phyloP scores from a whole-genome alignment of 2,888 invertebrate genomes.

The Altica lythri region DNA sequence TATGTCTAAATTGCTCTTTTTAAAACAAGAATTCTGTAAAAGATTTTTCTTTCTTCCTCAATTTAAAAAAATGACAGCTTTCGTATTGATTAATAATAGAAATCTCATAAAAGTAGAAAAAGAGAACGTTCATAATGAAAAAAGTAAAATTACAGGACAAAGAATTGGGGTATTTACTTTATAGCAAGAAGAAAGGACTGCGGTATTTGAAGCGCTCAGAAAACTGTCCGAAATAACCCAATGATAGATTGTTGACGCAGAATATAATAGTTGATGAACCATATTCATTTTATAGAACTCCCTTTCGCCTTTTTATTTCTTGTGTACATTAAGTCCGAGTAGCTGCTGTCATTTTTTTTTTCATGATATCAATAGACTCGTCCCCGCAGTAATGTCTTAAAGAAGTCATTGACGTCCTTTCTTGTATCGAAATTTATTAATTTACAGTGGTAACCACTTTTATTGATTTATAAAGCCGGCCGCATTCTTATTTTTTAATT shows the following conservation, averaged over 20 bases:
- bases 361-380: not conserved
- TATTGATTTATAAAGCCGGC: too few species aligned
- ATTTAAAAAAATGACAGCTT: not conserved
- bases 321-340: slow-evolving; percentile 16
- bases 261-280: slow-evolving; percentile 45
- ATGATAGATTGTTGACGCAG: slow-evolving; percentile 45
- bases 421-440: too few species aligned
- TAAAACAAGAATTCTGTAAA: too few species aligned
- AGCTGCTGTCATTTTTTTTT: slow-evolving; percentile 11
- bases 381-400: not conserved
- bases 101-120: slow-evolving; percentile 25
- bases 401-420: too few species aligned
- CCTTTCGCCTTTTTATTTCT: slow-evolving; percentile 13
- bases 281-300: slow-evolving; percentile 39
- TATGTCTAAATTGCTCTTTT: too few species aligned
- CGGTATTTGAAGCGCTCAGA: slow-evolving; percentile 24
- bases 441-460: too few species aligned
- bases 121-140: slow-evolving; percentile 10
- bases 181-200: slow-evolving; percentile 27
- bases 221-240: slow-evolving; percentile 35
- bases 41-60: too few species aligned
- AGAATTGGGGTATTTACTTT: slow-evolving; percentile 32
- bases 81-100: slow-evolving; percentile 28
- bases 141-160: slow-evolving; percentile 28
- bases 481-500: too few species aligned